A percentile compares a stretch with the other conserved stretches of the same genome.
phyloP scores from a whole-genome alignment of 2,888 invertebrate genomes.

The Sphaerophoria rueppellii region DNA sequence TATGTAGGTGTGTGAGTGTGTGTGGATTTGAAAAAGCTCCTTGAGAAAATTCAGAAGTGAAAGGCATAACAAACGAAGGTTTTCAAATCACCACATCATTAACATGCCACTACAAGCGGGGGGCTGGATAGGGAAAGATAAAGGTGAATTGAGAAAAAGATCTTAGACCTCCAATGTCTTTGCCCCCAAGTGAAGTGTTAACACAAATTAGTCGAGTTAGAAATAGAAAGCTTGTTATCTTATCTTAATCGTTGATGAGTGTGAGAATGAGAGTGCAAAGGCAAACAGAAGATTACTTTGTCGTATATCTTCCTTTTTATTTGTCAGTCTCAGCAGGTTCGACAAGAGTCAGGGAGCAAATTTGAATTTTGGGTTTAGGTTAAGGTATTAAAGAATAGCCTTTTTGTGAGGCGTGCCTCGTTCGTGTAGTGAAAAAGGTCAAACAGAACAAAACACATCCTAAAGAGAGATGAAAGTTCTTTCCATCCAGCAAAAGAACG shows the following conservation, averaged over 20 bases:
- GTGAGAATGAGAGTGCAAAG: conserved; percentile 30
- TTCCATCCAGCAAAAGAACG: conserved; percentile 2
- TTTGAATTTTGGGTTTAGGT: conserved; percentile 24
- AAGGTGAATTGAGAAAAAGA: conserved; percentile 2
- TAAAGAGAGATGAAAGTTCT: conserved; percentile 4
- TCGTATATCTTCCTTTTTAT: neutral
- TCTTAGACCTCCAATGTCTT: neutral
- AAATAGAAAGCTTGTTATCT: conserved; percentile 47
- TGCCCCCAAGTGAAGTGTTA: conserved; percentile 29
- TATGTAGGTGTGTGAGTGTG: neutral
- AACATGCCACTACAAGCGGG: neutral
- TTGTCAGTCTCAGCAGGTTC: neutral
- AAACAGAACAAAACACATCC: neutral
- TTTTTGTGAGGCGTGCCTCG: conserved; percentile 1
- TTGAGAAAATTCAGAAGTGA: conserved; percentile 8
- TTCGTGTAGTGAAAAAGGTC: neutral
- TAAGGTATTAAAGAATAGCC: conserved; percentile 26
- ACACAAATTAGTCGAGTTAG: conserved; percentile 41
- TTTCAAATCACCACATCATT: conserved; percentile 47
- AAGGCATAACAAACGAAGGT: conserved; percentile 19
- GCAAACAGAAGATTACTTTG: conserved; percentile 53
- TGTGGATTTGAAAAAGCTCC: neutral
- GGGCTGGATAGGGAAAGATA: neutral
- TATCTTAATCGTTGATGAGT: conserved; percentile 51
- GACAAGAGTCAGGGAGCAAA: conserved; percentile 9